A percentile compares a stretch with the other conserved stretches of the same genome.
Evolutionary conservation across 2,113 vertebrate species (phyloP).

Genomic region (Scytalopus superciliaris): DNA sequence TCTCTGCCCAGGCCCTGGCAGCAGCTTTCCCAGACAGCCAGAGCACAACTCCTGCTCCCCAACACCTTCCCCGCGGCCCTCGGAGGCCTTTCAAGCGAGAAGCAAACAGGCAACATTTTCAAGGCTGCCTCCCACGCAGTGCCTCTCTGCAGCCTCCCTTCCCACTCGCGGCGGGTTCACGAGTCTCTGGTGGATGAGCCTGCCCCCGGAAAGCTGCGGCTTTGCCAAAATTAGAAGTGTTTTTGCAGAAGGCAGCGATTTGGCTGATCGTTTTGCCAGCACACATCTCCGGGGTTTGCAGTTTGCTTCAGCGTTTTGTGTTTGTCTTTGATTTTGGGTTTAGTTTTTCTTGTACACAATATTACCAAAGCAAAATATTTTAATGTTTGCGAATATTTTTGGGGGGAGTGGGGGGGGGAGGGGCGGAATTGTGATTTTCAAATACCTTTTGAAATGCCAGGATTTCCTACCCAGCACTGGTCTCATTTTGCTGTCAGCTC

Average conservation of each 20-base stretch:
- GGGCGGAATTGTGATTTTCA: neutral
- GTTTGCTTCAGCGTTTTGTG: constrained; percentile 22
- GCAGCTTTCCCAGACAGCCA: neutral
- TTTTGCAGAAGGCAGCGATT: constrained; percentile 23
- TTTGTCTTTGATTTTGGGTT: constrained; percentile 11
- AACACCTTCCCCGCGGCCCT: neutral
- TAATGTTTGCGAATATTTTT: constrained; percentile 7
- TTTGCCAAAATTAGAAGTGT: constrained; percentile 34
- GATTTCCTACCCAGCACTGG: neutral
- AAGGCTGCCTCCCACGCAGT: neutral
- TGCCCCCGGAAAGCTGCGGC: neutral
- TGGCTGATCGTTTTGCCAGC: constrained; percentile 15
- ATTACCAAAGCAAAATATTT: neutral
- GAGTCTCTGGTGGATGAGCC: constrained; percentile 5
- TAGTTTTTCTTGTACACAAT: neutral
- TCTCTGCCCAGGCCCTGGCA: neutral
- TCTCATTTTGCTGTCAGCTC: neutral
- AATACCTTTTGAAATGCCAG: neutral
- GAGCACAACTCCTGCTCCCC: neutral
- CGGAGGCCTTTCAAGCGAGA: constrained; percentile 15
- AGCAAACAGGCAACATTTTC: neutral
- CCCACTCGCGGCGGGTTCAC: neutral
- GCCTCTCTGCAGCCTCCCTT: neutral
- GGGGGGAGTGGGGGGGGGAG: accelerated
- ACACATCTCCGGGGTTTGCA: neutral